Conservation (phyloP, 2,888 invertebrate species). For the Oscheius sp. region DNA sequence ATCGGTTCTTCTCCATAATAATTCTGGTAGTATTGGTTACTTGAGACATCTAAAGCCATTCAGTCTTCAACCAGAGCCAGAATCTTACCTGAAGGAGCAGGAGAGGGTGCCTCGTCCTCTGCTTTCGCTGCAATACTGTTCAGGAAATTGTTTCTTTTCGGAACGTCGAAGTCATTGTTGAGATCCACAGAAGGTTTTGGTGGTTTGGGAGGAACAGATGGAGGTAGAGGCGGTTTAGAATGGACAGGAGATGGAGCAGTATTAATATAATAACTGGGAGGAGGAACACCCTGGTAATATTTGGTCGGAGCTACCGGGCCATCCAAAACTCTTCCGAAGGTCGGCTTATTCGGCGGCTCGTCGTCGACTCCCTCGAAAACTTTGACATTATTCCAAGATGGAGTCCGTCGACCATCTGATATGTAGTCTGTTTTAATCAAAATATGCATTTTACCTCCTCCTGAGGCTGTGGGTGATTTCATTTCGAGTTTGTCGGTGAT, state of each 20-base stretch:
- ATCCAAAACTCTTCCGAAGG: constrained; percentile 52
- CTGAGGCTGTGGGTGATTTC: constrained; percentile 42
- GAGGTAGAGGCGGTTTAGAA: constrained; percentile 2
- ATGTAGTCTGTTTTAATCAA: background rate
- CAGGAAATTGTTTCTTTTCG: constrained; percentile 18
- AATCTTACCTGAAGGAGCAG: constrained; percentile 13
- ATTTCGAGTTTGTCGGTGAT: constrained; percentile 51
- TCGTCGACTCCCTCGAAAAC: constrained; percentile 48
- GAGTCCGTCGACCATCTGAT: constrained; percentile 22
- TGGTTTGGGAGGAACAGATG: constrained; percentile 14
- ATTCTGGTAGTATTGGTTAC: constrained; percentile 9
- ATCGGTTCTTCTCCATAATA: constrained; percentile 20
- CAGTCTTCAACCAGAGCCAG: no score
- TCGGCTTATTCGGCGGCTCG: constrained; percentile 45
- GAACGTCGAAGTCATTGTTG: background rate
- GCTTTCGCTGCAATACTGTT: constrained; percentile 13
- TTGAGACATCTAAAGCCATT: no score
- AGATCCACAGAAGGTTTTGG: constrained; percentile 25
- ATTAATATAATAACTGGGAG: constrained; percentile 22
- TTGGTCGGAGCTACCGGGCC: constrained; percentile 50
- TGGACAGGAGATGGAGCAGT: background rate
- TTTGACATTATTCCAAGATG: constrained; percentile 44
- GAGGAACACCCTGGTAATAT: constrained; percentile 53
- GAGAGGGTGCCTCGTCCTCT: constrained; percentile 11
- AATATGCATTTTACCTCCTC: background rate